Base-by-base conservation (phyloP, 1,140 invertebrate species). In the Drosophila simulans region DNA sequence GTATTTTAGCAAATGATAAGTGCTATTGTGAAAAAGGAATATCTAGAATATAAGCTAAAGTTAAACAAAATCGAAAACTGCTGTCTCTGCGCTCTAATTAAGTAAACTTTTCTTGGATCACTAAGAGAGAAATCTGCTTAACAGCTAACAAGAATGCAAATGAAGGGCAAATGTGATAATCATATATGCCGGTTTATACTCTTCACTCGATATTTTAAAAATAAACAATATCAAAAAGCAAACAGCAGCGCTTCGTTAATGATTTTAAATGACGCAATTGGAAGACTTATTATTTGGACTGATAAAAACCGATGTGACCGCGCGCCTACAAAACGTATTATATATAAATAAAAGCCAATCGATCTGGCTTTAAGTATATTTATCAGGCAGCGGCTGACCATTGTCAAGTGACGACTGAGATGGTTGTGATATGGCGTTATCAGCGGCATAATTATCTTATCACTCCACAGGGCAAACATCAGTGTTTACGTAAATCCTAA, bases 361-460 rank as follows among this genome's bases (percentile, higher is more conserved):
- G 65, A 77, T 86, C 81, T 77, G 60, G 73, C 68, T 77, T 72
- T 71, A 43, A 52, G 40, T 55, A 34, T 54, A 35, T 56, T 58
- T 66, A 53, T 57, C 42, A 74, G 22, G 35, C 48, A n/a, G 31
- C 12, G 39, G 56, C 58, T 85, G 81, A 85, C 73, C 77, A 85
- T 39, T 54, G 5, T 31, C 55, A 59, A 55, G 52, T 53, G 65
- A 84, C 58, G 60, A 71, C 56, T 57, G 65, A 85, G 73, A 84
- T 86, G 73, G 60, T 15, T 43, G 35, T 37, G 78, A 82, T 82
- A 68, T 55, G n/a, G 17, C 35, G 52, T 69, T 78, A 85, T 85
- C 73, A 63, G 13, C 48, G 27, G 46, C 45, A 48, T 31, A 55
- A 59, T 86, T 84, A 84, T 84, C 80, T 84, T 84, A 84, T 85